Conservation (phyloP, 2,113 vertebrate species). For the Sardina pilchardus region DNA sequence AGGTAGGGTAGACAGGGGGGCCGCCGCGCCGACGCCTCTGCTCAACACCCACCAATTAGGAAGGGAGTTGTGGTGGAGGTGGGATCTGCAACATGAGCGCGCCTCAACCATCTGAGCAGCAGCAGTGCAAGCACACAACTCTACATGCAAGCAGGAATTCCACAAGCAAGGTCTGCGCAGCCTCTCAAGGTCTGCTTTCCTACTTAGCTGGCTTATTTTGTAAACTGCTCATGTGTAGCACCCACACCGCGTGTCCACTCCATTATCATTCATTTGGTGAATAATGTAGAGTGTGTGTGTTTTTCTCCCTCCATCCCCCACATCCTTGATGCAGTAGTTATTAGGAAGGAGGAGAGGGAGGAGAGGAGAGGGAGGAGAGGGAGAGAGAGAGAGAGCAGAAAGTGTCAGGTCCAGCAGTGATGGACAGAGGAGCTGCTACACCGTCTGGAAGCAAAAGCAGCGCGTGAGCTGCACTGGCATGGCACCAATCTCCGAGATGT, state of each 20-base stretch:
- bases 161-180: not conserved
- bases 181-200: not conserved
- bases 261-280: not conserved
- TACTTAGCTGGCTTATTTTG: not conserved
- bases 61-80: not conserved
- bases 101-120: constrained; percentile 15
- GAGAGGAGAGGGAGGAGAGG: not conserved
- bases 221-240: not conserved
- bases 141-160: not conserved
- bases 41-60: not conserved
- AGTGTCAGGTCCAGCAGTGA: not conserved
- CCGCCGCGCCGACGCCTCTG: not conserved
- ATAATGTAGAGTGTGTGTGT: not conserved
- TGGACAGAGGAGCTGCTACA: not conserved
- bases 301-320: not conserved
- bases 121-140: not conserved
- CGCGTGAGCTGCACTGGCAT: not conserved
- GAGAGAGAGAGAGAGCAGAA: not conserved
- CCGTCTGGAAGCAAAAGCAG: not conserved
- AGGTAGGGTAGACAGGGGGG: constrained; percentile 1
- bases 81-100: not conserved
- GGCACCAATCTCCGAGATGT: not conserved
- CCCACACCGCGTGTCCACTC: not conserved
- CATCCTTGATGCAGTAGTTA: constrained; percentile 5
- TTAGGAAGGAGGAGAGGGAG: not conserved